Percentiles rank a stretch among this genome's conserved stretches.
These are phyloP conservation scores for Agonopterix arenella DNA, from an alignment of 2,888 invertebrate genomes.

Conservation along the genomic window DNA sequence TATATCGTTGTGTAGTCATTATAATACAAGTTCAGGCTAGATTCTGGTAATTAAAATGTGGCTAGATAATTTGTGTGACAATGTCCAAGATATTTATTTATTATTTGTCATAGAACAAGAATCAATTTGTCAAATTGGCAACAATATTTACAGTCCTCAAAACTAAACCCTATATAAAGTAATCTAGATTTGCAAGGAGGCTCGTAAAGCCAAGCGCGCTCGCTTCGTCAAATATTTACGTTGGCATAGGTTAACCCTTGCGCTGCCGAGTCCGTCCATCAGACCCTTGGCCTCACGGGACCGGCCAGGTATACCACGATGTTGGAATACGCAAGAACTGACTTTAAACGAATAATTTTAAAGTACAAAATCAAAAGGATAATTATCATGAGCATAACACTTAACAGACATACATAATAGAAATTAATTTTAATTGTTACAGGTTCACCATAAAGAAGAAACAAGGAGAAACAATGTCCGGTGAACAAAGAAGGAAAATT, in stretches of 20 bases:
- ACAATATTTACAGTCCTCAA: not conserved
- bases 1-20: no score
- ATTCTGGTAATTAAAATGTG: no score
- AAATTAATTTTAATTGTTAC: no score
- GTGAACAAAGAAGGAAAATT: no score
- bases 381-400: no score
- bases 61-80: no score
- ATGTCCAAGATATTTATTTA: no score
- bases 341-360: not conserved
- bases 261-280: constrained; percentile 61
- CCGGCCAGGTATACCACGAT: constrained; percentile 17
- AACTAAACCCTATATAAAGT: not conserved
- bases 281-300: constrained; percentile 58
- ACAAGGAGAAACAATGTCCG: no score
- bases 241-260: constrained; percentile 70
- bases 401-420: no score
- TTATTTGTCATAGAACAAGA: not conserved
- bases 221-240: constrained; percentile 67
- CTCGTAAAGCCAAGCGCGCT: constrained; percentile 24
- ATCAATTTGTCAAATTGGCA: no score
- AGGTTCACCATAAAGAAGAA: no score
- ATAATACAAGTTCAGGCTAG: no score
- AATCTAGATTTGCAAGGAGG: constrained; percentile 17
- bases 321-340: constrained; percentile 28
- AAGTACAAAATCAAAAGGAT: not conserved